Evolutionary conservation across 2,797 vertebrate genomes (phyloP).

Genomic region (Melanotaenia parkinsoni): DNA sequence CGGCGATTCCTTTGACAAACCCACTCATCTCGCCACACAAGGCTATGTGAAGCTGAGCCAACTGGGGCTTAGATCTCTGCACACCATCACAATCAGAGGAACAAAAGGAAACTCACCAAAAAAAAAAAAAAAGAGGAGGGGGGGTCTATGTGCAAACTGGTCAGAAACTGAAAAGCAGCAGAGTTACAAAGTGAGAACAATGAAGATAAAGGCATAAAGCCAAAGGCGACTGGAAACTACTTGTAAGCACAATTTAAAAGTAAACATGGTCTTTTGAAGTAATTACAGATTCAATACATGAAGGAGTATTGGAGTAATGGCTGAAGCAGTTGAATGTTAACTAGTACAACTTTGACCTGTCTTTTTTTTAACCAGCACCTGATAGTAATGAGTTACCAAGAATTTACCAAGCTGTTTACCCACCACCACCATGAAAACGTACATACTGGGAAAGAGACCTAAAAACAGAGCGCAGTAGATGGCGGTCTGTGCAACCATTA

Average conservation of each 20-base stretch:
- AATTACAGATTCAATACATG: constrained; percentile 6
- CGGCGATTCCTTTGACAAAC: constrained; percentile 75
- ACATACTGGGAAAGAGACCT: too few species aligned
- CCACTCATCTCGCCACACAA: constrained; percentile 65
- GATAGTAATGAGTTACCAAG: too few species aligned
- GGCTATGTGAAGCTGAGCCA: constrained; percentile 76
- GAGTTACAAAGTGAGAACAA: constrained; percentile 61
- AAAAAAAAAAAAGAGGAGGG: constrained; percentile 28
- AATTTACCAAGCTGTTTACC: too few species aligned
- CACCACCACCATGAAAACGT: too few species aligned
- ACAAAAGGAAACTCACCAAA: constrained; percentile 58
- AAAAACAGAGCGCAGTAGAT: too few species aligned
- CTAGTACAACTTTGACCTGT: too few species aligned
- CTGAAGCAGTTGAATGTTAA: neutral
- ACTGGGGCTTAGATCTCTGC: constrained; percentile 72
- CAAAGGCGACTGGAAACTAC: constrained; percentile 44
- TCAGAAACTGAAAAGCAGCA: constrained; percentile 63
- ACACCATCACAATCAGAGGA: constrained; percentile 68
- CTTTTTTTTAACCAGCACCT: too few species aligned
- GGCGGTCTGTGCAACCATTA: too few species aligned
- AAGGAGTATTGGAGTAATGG: neutral
- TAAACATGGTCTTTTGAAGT: constrained; percentile 35
- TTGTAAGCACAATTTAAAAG: constrained; percentile 27
- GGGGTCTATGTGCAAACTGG: constrained; percentile 49
- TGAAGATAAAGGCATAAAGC: constrained; percentile 54